Base-by-base conservation (phyloP, 2,797 vertebrate genomes). In the Heliangelus exortis region DNA sequence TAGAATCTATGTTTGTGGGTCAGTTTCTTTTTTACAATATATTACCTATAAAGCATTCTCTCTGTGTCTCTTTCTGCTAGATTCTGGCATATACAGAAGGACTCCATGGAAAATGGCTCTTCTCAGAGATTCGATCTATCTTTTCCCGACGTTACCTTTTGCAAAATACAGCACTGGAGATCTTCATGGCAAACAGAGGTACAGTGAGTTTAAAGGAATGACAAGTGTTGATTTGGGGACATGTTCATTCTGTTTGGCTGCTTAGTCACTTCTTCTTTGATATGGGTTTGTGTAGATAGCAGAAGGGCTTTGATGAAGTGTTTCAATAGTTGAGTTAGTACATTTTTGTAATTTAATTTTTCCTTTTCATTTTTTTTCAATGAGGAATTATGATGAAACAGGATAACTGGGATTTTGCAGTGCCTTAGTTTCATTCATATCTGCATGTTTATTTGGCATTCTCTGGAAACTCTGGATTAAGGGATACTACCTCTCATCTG, bases 121-220 rank as follows among this genome's bases (percentile, higher is more conserved):
- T 99, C 96, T 98, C 98, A 28, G 99, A 99, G 97, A 99, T 99
- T 93, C 98, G 99, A 8, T 98, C 99, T 0, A 53, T 99, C 95
- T 99, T 99, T 97, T 99, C 99, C 90, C 98, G 99, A 45, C 99
- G 99, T 81, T 99, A 99, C 93, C 98, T 99, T 75, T 98, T 99
- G 90, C 99, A 99, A 96, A 99, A 99, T 84, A 99, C 99, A 23
- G 99, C 99, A 4, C 96, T 99, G 98, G 99, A 99, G 97, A 98
- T 99, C 96, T 99, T 99, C 97, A 98, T 99, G 99, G 99, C 99
- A 96, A 99, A 99, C 84, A 98, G 99, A 98, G 99, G 99, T 99
- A 98, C 97, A 29, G 19, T 48, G 87, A 59, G 36, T 36, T 53
- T 73, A 62, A 33, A 63, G 55, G 21, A 75, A 51, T 33, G 8